Conservation (phyloP, 2,113 vertebrate species). For the Macaca mulatta region DNA sequence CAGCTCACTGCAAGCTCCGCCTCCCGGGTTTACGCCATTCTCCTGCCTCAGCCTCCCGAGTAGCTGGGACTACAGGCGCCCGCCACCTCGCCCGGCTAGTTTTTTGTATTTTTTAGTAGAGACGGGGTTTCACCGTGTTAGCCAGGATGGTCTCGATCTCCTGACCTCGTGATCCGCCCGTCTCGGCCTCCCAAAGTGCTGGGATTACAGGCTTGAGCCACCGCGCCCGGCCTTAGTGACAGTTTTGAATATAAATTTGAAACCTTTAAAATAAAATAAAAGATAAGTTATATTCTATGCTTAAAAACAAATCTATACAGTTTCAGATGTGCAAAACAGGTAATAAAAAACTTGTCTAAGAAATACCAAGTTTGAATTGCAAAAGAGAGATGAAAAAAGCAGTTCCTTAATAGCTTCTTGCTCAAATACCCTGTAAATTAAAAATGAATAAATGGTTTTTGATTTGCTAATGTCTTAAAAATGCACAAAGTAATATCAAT, state of each 20-base stretch:
- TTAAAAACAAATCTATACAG: neutral
- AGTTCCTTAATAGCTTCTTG: neutral
- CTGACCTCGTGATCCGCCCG: no score
- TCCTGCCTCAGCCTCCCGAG: no score
- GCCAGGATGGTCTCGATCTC: no score
- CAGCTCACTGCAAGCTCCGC: no score
- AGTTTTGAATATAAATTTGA: constrained; percentile 38
- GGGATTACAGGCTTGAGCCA: no score
- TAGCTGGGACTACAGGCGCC: no score
- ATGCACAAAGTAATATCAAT: neutral
- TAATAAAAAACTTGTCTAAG: constrained; percentile 4
- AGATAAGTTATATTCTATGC: neutral
- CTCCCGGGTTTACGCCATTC: no score
- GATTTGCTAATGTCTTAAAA: constrained; percentile 35
- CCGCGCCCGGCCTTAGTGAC: neutral
- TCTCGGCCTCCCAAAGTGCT: no score
- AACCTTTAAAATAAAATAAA: constrained; percentile 28
- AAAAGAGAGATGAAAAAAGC: neutral
- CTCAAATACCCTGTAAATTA: neutral
- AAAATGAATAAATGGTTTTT: constrained; percentile 25
- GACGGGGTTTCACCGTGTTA: no score
- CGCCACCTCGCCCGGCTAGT: no score
- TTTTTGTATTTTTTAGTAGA: no score
- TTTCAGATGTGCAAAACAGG: constrained; percentile 24
- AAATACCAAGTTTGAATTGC: neutral